These are phyloP conservation scores for Drosophila kepulauana DNA, from an alignment of 1,140 invertebrate genomes.

Conservation along the genomic window DNA sequence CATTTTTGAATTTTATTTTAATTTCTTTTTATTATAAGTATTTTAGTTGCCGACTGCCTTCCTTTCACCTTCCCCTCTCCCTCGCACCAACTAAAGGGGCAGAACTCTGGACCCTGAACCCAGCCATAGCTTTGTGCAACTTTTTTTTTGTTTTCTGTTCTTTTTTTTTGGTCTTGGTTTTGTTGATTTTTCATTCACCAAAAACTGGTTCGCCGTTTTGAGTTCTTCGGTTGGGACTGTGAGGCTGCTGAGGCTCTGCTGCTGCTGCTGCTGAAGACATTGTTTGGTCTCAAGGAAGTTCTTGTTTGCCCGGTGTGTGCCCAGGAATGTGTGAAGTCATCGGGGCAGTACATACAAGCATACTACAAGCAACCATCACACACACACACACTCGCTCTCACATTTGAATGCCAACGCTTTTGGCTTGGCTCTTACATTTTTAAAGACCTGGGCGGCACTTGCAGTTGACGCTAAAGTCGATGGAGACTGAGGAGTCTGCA, in stretches of 20 bases:
- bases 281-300: constrained; percentile 56
- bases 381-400: constrained; percentile 16
- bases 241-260: neutral
- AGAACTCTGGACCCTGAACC: constrained; percentile 18
- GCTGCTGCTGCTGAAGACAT: constrained; percentile 29
- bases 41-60: constrained; percentile 58
- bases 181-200: constrained; percentile 83
- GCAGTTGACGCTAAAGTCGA: constrained; percentile 36
- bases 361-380: constrained; percentile 1
- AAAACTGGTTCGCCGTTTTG: constrained; percentile 79
- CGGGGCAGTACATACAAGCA: constrained; percentile 44
- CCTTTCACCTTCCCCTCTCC: neutral
- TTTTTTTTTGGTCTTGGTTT: constrained; percentile 54
- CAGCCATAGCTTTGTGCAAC: constrained; percentile 60
- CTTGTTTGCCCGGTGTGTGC: constrained; percentile 49
- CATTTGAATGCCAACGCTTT: constrained; percentile 70
- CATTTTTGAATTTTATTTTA: constrained; percentile 84
- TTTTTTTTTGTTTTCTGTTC: constrained; percentile 41
- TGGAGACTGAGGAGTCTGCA: neutral
- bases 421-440: constrained; percentile 67
- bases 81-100: neutral
- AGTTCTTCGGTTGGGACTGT: constrained; percentile 48
- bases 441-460: constrained; percentile 79
- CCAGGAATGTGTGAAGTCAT: constrained; percentile 81
- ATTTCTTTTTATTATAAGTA: constrained; percentile 82